A percentile compares a stretch with the other conserved stretches of the same genome.
These are phyloP conservation scores for Drosophila aff. DNA, from an alignment of 1,140 invertebrate genomes.

Conservation along the genomic window DNA sequence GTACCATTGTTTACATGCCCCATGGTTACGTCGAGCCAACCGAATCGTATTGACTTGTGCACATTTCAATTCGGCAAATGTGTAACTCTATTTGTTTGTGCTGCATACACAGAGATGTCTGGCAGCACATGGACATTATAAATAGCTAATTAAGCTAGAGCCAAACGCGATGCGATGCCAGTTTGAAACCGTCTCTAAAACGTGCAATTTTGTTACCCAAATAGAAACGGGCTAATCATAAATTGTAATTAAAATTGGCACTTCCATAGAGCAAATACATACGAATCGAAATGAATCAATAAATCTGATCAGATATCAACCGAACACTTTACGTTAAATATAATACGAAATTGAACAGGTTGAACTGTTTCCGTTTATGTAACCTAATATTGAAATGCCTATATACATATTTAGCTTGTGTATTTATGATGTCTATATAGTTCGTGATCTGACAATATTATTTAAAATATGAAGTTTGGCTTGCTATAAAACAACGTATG, in stretches of 20 bases:
- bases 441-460: background rate
- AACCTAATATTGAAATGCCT: background rate
- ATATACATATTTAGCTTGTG: background rate
- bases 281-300: constrained; percentile 10
- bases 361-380: background rate
- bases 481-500: background rate
- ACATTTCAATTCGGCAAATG: constrained; percentile 46
- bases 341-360: background rate
- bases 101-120: constrained; percentile 17
- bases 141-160: constrained; percentile 70
- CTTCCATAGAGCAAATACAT: constrained; percentile 8
- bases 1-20: constrained; percentile 41
- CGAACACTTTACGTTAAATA: background rate
- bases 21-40: constrained; percentile 29
- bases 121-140: constrained; percentile 51
- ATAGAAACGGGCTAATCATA: constrained; percentile 4
- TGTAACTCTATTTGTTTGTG: constrained; percentile 29
- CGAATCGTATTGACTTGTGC: constrained; percentile 76
- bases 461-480: too few relatives aligned
- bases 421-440: background rate
- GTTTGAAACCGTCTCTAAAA: constrained; percentile 10
- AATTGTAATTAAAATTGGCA: constrained; percentile 37
- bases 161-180: constrained; percentile 19
- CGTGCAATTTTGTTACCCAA: constrained; percentile 21
- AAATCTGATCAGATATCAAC: constrained; percentile 7